phyloP scores from a whole-genome alignment of 2,797 vertebrate species.

The Malacoctenus gilli region DNA sequence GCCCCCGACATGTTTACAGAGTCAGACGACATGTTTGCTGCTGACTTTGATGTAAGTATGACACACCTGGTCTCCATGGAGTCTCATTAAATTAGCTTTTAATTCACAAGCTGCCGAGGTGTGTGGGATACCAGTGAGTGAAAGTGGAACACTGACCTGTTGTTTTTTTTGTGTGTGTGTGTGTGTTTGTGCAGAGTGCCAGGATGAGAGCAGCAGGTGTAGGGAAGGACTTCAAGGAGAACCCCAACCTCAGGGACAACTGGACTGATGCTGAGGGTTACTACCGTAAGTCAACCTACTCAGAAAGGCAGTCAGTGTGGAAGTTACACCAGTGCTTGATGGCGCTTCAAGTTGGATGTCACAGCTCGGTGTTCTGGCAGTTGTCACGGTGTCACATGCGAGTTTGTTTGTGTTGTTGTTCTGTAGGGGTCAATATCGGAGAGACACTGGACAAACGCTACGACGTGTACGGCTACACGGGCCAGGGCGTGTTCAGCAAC shows the following conservation, averaged over 20 bases:
- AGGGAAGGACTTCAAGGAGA: slow-evolving; percentile 99
- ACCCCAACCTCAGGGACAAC: slow-evolving; percentile 99
- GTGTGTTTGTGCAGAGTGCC: slow-evolving; percentile 84
- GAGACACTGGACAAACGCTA: slow-evolving; percentile 98
- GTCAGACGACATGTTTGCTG: slow-evolving; percentile 98
- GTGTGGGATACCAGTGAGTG: not conserved
- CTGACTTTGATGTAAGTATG: slow-evolving; percentile 95
- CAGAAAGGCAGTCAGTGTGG: no score
- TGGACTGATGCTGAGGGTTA: slow-evolving; percentile 99
- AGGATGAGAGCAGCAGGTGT: slow-evolving; percentile 95
- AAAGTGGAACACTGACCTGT: no score
- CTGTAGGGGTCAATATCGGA: slow-evolving; percentile 98
- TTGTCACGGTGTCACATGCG: no score
- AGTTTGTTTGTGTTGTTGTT: slow-evolving; percentile 1
- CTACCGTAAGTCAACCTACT: slow-evolving; percentile 88
- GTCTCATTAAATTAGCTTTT: not conserved
- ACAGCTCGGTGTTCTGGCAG: no score
- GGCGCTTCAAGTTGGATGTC: no score
- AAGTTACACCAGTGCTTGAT: no score
- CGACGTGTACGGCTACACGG: slow-evolving; percentile 98
- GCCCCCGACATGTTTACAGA: slow-evolving; percentile 99
- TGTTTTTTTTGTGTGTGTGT: slow-evolving; percentile 27
- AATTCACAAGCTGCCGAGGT: not conserved
- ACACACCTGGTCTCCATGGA: not conserved
- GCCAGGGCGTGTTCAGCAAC: slow-evolving; percentile 98